Percentiles rank a stretch among this genome's conserved stretches.
These are phyloP conservation scores for Cydia splendana DNA, from an alignment of 1,140 invertebrate species.

Conservation along the genomic window DNA sequence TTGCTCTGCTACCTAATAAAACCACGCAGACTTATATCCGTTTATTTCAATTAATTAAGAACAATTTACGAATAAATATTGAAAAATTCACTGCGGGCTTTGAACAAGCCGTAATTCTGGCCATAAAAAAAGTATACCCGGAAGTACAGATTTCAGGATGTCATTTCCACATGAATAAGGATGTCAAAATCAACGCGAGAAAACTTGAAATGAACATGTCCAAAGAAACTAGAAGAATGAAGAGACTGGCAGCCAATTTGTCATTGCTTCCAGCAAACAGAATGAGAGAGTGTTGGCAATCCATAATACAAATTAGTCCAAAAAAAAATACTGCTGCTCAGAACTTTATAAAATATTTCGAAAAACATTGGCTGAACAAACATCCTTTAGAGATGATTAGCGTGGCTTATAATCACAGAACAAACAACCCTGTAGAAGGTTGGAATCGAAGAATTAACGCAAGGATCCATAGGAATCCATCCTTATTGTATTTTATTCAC, in stretches of 20 bases:
- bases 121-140: background rate
- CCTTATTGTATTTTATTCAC: background rate
- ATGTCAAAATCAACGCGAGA: background rate
- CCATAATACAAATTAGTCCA: constrained; percentile 1
- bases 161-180: constrained; percentile 2
- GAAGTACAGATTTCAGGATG: background rate
- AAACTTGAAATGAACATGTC: constrained; percentile 7
- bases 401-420: background rate
- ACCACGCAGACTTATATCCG: background rate
- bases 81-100: background rate
- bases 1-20: background rate
- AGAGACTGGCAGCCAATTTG: background rate
- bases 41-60: background rate
- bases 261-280: constrained; percentile 9
- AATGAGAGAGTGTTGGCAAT: constrained; percentile 4
- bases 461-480: background rate
- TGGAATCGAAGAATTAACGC: background rate
- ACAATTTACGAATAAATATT: background rate
- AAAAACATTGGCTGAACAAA: constrained; percentile 14
- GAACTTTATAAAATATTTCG: constrained; percentile 3
- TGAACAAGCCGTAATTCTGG: background rate
- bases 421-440: background rate
- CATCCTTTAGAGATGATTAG: constrained; percentile 8
- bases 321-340: constrained; percentile 7
- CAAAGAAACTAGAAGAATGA: constrained; percentile 4